Base-by-base conservation (phyloP, 1,140 invertebrate genomes). In the Drosophila pectinifera region DNA sequence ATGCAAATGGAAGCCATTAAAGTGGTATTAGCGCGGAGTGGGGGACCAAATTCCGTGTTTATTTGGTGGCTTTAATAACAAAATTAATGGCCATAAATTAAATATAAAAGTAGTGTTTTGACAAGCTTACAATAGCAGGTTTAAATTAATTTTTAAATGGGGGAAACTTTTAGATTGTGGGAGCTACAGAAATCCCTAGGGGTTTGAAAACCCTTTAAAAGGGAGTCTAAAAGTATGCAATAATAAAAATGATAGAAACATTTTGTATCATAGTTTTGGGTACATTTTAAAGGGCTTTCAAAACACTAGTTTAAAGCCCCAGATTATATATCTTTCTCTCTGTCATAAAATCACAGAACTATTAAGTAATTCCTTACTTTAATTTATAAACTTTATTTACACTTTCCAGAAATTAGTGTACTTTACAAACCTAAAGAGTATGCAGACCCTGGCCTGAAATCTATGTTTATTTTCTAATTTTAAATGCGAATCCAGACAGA, bases 1-100 rank as follows among this genome's bases (percentile, higher is more conserved):
- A 63, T 63, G 64, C 64, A 49, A 67, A 67, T 63, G 18, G 5
- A 11, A 5, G 43, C 13, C 28, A 42, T 65, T 16, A 63, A 48
- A 51, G 41, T 65, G n/a, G 45, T 22, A 34, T 64, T 63, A 59
- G 11, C 54, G 11, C 11, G 11, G 3, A n/a, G 22, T 42, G 22
- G 16, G 11, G 22, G 6, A 57, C 26, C 10, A n/a, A 39, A 26
- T 18, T 63, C 54, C 18, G 16, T 28, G 31, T 5, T 39, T n/a
- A 54, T 54, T 54, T 51, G 7, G 28, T 51, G 20, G 56, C 7
- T 18, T 20, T n/a, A 57, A 26, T 20, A 20, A 57, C 18, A 28
- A 28, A 20, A 28, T 53, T 7, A 36, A 22, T n/a, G 31, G 13
- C 0, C 13, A 36, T 53, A 36, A 53, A 36, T 53, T 36, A 22